These are phyloP conservation scores for Oreonectes daqikongensis DNA, from an alignment of 2,797 vertebrate species.

Conservation along the genomic window DNA sequence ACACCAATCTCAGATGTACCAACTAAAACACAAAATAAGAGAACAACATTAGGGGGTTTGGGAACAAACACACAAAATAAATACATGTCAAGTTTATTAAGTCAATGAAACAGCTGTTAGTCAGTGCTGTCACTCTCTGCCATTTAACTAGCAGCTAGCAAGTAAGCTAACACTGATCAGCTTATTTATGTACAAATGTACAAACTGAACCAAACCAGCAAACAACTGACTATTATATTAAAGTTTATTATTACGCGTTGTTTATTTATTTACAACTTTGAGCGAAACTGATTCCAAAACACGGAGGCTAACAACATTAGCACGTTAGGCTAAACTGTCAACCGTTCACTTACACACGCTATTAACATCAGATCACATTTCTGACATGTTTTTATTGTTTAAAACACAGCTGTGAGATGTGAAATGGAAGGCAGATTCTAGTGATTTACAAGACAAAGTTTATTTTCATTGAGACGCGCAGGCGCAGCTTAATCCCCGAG, in stretches of 20 bases:
- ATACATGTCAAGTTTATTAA: neutral
- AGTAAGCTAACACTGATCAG: neutral
- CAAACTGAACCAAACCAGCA: neutral
- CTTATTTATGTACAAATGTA: neutral
- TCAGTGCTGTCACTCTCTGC: constrained; percentile 3
- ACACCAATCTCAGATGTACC: too few relatives aligned
- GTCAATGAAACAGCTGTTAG: constrained; percentile 17
- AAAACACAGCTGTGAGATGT: neutral
- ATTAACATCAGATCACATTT: neutral
- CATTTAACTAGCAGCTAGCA: constrained; percentile 2
- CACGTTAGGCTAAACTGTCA: neutral
- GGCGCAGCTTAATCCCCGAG: constrained; percentile 68
- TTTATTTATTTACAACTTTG: neutral
- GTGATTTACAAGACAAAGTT: neutral
- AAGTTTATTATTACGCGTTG: neutral
- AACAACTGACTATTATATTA: neutral
- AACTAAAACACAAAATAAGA: neutral
- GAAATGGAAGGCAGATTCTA: neutral
- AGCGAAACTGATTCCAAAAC: neutral
- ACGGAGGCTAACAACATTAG: constrained; percentile 28
- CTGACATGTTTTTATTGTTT: neutral
- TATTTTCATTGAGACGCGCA: neutral
- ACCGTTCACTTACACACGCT: neutral
- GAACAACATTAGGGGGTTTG: neutral
- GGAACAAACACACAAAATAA: neutral